Percentiles rank a stretch among this genome's conserved stretches.
Conservation (phyloP, 2,888 invertebrate genomes). For the Amitus sp. region DNA sequence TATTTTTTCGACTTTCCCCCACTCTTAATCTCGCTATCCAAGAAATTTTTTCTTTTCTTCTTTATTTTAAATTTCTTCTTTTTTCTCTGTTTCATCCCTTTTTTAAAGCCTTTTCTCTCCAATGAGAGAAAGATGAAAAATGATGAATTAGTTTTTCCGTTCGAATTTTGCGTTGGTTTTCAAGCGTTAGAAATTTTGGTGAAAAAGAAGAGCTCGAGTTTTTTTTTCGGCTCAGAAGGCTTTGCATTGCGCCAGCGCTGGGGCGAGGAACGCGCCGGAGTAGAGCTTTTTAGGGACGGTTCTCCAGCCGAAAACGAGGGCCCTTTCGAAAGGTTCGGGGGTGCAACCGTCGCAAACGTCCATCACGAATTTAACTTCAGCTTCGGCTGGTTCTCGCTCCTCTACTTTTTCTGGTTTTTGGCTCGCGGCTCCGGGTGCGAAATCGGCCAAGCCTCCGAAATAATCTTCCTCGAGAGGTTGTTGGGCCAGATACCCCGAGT, state of each 20-base stretch:
- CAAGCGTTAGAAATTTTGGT: not conserved
- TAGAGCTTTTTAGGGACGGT: constrained; percentile 77
- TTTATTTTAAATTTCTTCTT: too few relatives aligned
- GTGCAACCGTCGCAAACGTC: constrained; percentile 80
- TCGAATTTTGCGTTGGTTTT: not conserved
- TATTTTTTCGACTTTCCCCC: too few relatives aligned
- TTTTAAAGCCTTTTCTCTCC: too few relatives aligned
- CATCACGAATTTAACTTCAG: constrained; percentile 84
- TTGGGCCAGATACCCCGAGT: constrained; percentile 65
- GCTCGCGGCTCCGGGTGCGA: constrained; percentile 66
- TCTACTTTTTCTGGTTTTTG: constrained; percentile 68
- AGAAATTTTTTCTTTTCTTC: too few relatives aligned
- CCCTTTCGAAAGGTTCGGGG: constrained; percentile 82
- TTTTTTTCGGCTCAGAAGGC: constrained; percentile 72
- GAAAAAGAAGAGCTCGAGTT: constrained; percentile 1
- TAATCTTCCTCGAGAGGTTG: constrained; percentile 69
- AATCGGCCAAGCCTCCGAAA: constrained; percentile 75
- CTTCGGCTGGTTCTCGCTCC: constrained; percentile 84
- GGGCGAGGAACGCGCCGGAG: constrained; percentile 77
- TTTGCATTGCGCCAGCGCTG: constrained; percentile 74
- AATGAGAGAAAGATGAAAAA: not conserved
- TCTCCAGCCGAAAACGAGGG: constrained; percentile 82
- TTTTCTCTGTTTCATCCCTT: too few relatives aligned
- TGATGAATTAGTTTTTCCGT: not conserved
- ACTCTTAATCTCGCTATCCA: too few relatives aligned